These are phyloP conservation scores for Porites lobata DNA, from an alignment of 92 coral and sea anemone genomes.

Conservation along the genomic window DNA sequence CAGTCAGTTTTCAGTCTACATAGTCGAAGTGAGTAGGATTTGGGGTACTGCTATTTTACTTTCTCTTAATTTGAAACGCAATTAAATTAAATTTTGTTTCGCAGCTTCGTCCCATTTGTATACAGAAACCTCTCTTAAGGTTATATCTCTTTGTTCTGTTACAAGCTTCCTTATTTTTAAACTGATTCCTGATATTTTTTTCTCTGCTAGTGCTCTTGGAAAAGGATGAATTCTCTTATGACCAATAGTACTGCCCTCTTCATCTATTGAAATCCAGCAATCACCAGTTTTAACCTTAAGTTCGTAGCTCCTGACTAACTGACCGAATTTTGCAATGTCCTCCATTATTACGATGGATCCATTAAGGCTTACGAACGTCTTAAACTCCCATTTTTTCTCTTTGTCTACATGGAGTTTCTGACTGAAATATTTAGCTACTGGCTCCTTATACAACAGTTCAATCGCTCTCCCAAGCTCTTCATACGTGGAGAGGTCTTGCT, in stretches of 20 bases:
- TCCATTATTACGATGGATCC: slow-evolving; percentile 87
- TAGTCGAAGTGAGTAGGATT: no score
- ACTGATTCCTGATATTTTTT: slow-evolving; percentile 45
- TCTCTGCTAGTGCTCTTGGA: slow-evolving; percentile 51
- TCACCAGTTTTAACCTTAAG: slow-evolving; percentile 36
- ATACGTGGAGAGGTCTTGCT: slow-evolving; percentile 66
- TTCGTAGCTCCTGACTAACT: slow-evolving; percentile 59
- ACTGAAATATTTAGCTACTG: slow-evolving; percentile 22
- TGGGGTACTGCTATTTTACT: neutral
- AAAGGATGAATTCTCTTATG: slow-evolving; percentile 88
- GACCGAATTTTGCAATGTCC: slow-evolving; percentile 64
- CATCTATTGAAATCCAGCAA: slow-evolving; percentile 27
- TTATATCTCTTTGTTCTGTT: slow-evolving; percentile 30
- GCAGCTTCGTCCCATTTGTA: slow-evolving; percentile 82
- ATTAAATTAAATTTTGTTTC: slow-evolving; percentile 28
- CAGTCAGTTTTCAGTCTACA: no score
- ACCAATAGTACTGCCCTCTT: slow-evolving; percentile 75
- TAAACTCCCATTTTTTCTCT: slow-evolving; percentile 29
- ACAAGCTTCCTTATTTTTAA: slow-evolving; percentile 62
- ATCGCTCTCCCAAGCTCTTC: slow-evolving; percentile 72
- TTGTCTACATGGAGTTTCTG: slow-evolving; percentile 51
- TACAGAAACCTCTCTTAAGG: slow-evolving; percentile 62
- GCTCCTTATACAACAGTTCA: slow-evolving; percentile 60
- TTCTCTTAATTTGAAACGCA: neutral
- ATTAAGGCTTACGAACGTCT: slow-evolving; percentile 29